Evolutionary conservation across 2,113 vertebrate genomes (phyloP), one percentile per base, ranked within the genome.

Genomic region (Mionectes macconnelli): DNA sequence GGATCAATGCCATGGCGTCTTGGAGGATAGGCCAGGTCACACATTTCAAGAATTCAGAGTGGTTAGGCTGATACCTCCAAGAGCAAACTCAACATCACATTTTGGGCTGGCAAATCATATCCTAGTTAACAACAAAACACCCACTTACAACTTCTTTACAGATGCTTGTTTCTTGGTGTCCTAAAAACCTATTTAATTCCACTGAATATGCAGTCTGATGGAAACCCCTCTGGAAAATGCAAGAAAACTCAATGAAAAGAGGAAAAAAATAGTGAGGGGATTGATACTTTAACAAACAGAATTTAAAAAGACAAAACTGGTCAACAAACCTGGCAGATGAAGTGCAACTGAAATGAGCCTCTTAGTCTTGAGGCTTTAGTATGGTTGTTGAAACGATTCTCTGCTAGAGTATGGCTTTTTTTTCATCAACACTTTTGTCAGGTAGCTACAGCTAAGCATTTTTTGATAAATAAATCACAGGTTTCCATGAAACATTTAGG

Each of bases 141-240:
- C 44, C 50, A 50, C 42, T 94, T 60, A 84, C 42, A 93, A 39
- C 39, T 81, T 70, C 64, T 82, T 89, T 74, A 78, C 39, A 78
- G 64, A 59, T 70, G 39, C 47, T 74, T 89, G 55, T 57, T 83
- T 90, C 59, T 59, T 45, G 62, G 24, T 70, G 64, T 70, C 91
- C 80, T 93, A 81, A 88, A 93, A 86, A 92, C 33, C 50, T 42
- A 81, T 81, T 90, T 90, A 57, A 90, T 84, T 93, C 80, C 53
- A 77, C 25, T 55, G 60, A 90, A 70, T 67, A 62, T 10, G 8
- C 39, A 78, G 22, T 55, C 25, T 24, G 59, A 80, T 56, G 33
- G 55, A 87, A 95, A 70, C 5, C 19, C 63, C 60, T 84, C 30
- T 37, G 59, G 14, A 63, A 92, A 87, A 74, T 25, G 13, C 6